Evolutionary conservation across 2,797 vertebrate species (phyloP).

Genomic region (Leptoclinus maculatus): DNA sequence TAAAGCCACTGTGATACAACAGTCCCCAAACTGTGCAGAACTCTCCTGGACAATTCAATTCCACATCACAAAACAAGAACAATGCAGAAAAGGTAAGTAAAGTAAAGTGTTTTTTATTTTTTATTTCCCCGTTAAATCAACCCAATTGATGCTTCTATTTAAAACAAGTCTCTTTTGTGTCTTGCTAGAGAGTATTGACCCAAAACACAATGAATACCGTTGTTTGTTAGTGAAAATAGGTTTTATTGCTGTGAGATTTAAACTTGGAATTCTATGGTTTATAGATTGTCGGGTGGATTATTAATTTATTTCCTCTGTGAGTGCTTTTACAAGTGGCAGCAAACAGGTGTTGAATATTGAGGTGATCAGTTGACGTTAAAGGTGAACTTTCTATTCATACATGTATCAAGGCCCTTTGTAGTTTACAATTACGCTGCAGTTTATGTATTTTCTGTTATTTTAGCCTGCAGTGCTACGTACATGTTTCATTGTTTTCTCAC

Average conservation of each 20-base stretch:
- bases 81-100: conserved; percentile 5
- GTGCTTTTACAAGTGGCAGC: conserved; percentile 13
- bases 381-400: neutral
- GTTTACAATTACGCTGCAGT: neutral
- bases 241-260: conserved; percentile 6
- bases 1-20: neutral
- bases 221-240: conserved; percentile 12
- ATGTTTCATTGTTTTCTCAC: neutral
- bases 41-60: neutral
- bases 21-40: neutral
- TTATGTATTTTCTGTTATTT: neutral
- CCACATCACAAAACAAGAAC: neutral
- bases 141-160: conserved; percentile 6
- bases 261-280: conserved; percentile 22
- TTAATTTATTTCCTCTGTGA: neutral
- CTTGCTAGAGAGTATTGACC: conserved; percentile 30
- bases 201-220: conserved; percentile 15
- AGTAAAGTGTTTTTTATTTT: neutral
- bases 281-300: conserved; percentile 4
- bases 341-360: neutral
- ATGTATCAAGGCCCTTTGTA: neutral
- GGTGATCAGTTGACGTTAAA: neutral
- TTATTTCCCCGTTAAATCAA: conserved; percentile 9
- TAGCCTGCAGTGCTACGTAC: neutral
- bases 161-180: conserved; percentile 32